Evolutionary conservation across 2,113 vertebrate species (phyloP).

Genomic region (Chamaea fasciata): DNA sequence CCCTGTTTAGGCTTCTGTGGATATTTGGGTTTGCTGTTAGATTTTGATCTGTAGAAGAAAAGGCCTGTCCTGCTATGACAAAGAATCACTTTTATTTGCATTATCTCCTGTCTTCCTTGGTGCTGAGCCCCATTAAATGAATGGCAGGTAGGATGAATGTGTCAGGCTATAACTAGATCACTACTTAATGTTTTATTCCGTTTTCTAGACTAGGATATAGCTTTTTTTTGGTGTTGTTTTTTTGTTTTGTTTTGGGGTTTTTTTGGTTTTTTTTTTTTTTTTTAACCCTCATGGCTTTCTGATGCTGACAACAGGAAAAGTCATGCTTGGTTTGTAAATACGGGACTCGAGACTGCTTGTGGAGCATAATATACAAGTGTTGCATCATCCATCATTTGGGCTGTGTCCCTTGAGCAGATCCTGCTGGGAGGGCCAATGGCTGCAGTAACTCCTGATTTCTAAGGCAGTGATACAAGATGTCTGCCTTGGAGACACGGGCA

Average conservation of each 20-base stretch:
- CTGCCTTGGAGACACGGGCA: fast-evolving
- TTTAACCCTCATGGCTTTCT: not conserved
- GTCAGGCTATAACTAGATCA: not conserved
- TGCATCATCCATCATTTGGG: not conserved
- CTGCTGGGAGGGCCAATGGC: not conserved
- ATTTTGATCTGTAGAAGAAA: not conserved
- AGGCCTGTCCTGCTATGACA: not conserved
- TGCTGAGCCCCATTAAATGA: not conserved
- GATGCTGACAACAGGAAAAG: not conserved
- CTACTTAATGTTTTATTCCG: not conserved
- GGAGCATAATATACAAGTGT: not conserved
- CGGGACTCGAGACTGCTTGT: not conserved
- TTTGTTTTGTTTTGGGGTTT: not conserved
- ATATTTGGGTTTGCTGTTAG: not conserved
- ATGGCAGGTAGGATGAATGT: not conserved
- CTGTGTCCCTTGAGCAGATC: not conserved
- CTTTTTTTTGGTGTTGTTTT: not conserved
- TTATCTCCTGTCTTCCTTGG: not conserved
- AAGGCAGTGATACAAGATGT: not conserved
- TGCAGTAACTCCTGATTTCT: not conserved
- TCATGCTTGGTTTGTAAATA: not conserved
- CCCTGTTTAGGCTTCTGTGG: not conserved
- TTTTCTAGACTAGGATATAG: not conserved
- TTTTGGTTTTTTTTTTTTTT: not conserved
- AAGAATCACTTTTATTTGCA: not conserved